Evolutionary conservation across 1,140 invertebrate genomes (phyloP).

Genomic region (Vanessa atalanta): DNA sequence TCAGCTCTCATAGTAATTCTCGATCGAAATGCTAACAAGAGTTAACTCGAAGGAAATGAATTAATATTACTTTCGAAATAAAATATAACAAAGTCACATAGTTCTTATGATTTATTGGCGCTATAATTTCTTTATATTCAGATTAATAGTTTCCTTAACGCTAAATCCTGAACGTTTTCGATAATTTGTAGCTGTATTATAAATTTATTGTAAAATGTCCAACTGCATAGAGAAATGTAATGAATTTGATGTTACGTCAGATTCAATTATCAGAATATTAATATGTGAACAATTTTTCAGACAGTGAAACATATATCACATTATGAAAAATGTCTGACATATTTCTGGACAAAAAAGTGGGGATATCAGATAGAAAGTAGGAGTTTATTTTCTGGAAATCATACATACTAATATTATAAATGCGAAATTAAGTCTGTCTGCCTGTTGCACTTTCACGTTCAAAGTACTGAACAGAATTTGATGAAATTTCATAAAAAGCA

Average conservation of each 20-base stretch:
- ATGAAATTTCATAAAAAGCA: too few relatives aligned
- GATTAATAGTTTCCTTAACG: conserved; percentile 28
- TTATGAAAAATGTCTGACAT: too few relatives aligned
- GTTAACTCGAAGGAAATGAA: conserved; percentile 26
- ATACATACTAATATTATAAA: too few relatives aligned
- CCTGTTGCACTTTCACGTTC: too few relatives aligned
- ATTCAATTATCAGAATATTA: not conserved
- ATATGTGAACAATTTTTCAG: too few relatives aligned
- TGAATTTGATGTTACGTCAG: not conserved
- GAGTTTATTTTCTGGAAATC: too few relatives aligned
- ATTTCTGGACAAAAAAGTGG: too few relatives aligned
- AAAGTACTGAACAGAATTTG: too few relatives aligned
- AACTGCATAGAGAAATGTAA: not conserved
- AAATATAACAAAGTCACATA: conserved; percentile 7
- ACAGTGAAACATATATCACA: not conserved
- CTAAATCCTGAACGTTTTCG: conserved; percentile 24
- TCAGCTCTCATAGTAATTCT: conserved; percentile 37
- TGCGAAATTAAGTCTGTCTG: too few relatives aligned
- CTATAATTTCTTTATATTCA: conserved; percentile 11
- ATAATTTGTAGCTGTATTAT: conserved; percentile 18
- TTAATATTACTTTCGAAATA: conserved; percentile 22
- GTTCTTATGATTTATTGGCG: conserved; percentile 19
- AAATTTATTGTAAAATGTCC: conserved; percentile 17
- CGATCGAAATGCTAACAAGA: conserved; percentile 46
- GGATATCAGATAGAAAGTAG: too few relatives aligned